These are phyloP conservation scores for Meriones unguiculatus DNA, from an alignment of 2,113 vertebrate species.

Conservation along the genomic window DNA sequence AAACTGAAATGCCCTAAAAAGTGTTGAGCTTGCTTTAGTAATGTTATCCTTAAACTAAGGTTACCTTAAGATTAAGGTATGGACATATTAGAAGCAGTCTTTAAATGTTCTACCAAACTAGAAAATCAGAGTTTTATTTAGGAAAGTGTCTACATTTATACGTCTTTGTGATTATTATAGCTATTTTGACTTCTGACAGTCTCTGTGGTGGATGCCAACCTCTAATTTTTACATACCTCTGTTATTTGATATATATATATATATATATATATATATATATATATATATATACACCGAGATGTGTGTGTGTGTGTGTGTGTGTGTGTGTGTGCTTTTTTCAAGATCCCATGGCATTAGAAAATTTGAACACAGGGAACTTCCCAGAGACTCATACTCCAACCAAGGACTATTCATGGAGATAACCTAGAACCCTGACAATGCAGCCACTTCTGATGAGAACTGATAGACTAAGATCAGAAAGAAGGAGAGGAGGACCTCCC, in stretches of 20 bases:
- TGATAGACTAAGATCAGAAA: too few species aligned
- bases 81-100: not conserved
- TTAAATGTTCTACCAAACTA: not conserved
- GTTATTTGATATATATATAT: not conserved
- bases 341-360: too few species aligned
- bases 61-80: not conserved
- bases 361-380: too few species aligned
- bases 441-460: too few species aligned
- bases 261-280: not conserved
- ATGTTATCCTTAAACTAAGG: not conserved
- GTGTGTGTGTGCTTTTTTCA: not conserved
- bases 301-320: not conserved
- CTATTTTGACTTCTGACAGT: not conserved
- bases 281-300: not conserved
- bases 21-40: not conserved
- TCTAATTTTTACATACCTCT: slow-evolving; percentile 36
- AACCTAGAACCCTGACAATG: too few species aligned
- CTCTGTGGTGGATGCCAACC: not conserved
- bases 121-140: slow-evolving; percentile 34
- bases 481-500: too few species aligned
- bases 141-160: slow-evolving; percentile 26
- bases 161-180: not conserved
- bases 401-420: too few species aligned
- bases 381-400: too few species aligned
- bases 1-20: not conserved